phyloP scores from a whole-genome alignment of 2,888 invertebrate species.

The Cryptocheilus praepositus region DNA sequence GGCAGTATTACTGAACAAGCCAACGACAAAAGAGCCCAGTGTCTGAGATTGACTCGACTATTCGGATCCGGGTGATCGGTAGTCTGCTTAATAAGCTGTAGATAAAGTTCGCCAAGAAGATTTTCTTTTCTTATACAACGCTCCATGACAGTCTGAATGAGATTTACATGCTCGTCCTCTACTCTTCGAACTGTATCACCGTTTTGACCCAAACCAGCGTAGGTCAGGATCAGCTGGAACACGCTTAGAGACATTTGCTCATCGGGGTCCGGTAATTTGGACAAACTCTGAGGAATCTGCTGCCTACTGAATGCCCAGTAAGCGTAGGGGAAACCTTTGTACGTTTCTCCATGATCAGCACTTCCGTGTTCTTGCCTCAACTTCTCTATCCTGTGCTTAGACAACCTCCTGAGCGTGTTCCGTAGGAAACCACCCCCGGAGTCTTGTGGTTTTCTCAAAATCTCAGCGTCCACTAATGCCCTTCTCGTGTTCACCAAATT shows the following conservation, averaged over 20 bases:
- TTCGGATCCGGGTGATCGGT: slow-evolving; percentile 94
- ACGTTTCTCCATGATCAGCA: slow-evolving; percentile 85
- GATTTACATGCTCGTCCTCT: slow-evolving; percentile 91
- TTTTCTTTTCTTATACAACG: slow-evolving; percentile 93
- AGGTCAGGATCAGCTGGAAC: slow-evolving; percentile 92
- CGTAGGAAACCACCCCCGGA: slow-evolving; percentile 90
- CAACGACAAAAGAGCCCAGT: slow-evolving; percentile 92
- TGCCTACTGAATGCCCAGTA: slow-evolving; percentile 95
- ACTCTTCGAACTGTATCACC: slow-evolving; percentile 82
- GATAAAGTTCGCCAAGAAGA: slow-evolving; percentile 90
- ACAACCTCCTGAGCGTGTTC: slow-evolving; percentile 90
- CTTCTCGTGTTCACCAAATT: slow-evolving; percentile 90
- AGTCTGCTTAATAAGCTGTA: slow-evolving; percentile 95
- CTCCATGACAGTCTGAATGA: slow-evolving; percentile 93
- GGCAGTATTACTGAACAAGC: slow-evolving; percentile 90
- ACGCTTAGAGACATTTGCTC: slow-evolving; percentile 91
- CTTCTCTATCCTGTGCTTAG: slow-evolving; percentile 89
- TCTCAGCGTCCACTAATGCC: slow-evolving; percentile 88
- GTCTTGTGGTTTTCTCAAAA: slow-evolving; percentile 89
- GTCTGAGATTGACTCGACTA: slow-evolving; percentile 89
- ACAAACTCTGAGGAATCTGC: slow-evolving; percentile 87
- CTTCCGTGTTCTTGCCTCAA: slow-evolving; percentile 82
- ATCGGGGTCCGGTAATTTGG: slow-evolving; percentile 89
- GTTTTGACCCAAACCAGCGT: slow-evolving; percentile 87
- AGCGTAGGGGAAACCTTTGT: slow-evolving; percentile 89